Percentiles rank a stretch among this genome's conserved stretches.
Conservation (phyloP, 2,113 vertebrate species). For the Vulpes vulpes region DNA sequence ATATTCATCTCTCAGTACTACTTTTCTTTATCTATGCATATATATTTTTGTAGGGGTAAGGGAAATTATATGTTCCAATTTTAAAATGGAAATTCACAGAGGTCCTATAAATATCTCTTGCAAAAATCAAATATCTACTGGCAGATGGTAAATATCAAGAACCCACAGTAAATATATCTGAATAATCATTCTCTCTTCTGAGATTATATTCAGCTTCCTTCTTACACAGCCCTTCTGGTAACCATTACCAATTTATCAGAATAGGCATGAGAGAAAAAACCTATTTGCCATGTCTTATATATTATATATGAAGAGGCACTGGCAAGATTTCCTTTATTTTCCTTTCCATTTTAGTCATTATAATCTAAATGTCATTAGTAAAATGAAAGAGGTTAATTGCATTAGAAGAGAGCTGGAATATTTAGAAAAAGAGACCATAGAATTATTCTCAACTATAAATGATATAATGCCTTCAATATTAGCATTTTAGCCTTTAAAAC, state of each 20-base stretch:
- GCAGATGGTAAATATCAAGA: not conserved
- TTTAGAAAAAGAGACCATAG: not conserved
- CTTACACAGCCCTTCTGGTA: not conserved
- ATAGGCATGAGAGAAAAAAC: not conserved
- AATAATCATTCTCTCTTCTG: not conserved
- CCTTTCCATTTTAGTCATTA: not conserved
- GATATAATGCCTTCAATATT: not conserved
- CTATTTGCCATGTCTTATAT: not conserved
- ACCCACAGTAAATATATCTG: not conserved
- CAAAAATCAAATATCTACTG: not conserved
- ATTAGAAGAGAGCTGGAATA: not conserved
- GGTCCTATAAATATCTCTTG: not conserved
- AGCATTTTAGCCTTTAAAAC: not conserved
- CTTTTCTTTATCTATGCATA: not conserved
- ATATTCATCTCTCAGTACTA: not conserved
- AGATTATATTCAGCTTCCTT: not conserved
- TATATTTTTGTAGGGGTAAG: not conserved
- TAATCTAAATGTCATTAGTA: constrained; percentile 14
- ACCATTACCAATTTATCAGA: not conserved
- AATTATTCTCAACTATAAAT: not conserved
- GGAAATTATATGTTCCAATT: not conserved
- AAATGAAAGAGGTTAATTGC: not conserved
- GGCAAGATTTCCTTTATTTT: not conserved
- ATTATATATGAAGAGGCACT: not conserved
- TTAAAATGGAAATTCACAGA: not conserved